These are phyloP conservation scores for Tolmerus cingulatus DNA, from an alignment of 2,888 invertebrate genomes.

Conservation along the genomic window DNA sequence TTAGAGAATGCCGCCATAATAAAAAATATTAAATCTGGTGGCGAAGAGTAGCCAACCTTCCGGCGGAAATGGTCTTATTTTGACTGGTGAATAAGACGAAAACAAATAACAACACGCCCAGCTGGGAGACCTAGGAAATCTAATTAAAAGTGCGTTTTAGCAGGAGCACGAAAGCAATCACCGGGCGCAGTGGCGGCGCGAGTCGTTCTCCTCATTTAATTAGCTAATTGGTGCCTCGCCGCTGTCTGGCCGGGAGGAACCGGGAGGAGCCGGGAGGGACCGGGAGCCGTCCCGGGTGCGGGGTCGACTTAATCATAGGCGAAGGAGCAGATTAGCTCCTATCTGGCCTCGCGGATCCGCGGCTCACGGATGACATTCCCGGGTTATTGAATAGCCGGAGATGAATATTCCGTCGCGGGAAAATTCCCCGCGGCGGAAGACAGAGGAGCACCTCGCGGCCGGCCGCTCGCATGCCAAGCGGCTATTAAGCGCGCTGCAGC, in stretches of 20 bases:
- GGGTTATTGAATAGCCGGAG: neutral
- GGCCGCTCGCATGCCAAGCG: neutral
- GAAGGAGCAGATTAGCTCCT: slow-evolving; percentile 16
- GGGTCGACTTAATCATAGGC: slow-evolving; percentile 21
- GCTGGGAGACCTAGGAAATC: slow-evolving; percentile 3
- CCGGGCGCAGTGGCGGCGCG: slow-evolving; percentile 2
- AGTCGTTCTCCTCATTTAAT: slow-evolving; percentile 23
- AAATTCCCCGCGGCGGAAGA: neutral
- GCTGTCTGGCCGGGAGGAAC: neutral
- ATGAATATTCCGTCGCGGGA: slow-evolving; percentile 1
- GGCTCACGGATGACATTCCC: slow-evolving; percentile 2
- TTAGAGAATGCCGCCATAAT: neutral
- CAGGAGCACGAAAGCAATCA: slow-evolving; percentile 28
- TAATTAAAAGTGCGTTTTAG: slow-evolving; percentile 30
- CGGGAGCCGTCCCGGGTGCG: slow-evolving; percentile 14
- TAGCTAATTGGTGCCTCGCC: slow-evolving; percentile 19
- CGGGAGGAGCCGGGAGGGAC: too few species aligned
- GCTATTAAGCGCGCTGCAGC: neutral
- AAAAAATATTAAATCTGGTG: neutral
- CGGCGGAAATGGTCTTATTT: neutral
- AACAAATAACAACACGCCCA: neutral
- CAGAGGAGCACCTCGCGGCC: neutral
- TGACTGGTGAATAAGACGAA: neutral
- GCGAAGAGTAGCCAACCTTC: neutral
- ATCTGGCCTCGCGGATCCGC: slow-evolving; percentile 8